These are phyloP conservation scores for Phragmatobia fuliginosa DNA, from an alignment of 2,888 invertebrate genomes.

Conservation along the genomic window DNA sequence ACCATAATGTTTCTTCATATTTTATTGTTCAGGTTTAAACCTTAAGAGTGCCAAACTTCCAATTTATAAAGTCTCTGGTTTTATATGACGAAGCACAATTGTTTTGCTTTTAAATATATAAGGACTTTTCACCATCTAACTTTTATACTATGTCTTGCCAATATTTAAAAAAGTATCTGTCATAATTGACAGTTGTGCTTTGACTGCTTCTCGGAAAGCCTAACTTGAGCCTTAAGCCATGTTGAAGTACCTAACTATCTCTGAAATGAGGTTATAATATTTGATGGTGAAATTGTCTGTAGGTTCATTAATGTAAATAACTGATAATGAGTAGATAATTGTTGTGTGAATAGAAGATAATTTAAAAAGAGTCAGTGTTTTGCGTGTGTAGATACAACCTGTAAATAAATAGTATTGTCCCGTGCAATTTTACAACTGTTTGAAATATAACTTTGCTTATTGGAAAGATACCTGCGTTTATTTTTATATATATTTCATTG, in stretches of 20 bases:
- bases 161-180: background rate
- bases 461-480: background rate
- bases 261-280: background rate
- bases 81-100: slow-evolving; percentile 32
- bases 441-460: slow-evolving; percentile 26
- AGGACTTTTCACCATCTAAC: slow-evolving; percentile 31
- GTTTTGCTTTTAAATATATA: slow-evolving; percentile 32
- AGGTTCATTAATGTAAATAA: slow-evolving; percentile 72
- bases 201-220: no score
- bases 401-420: slow-evolving; percentile 48
- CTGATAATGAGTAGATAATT: slow-evolving; percentile 74
- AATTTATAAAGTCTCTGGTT: slow-evolving; percentile 20
- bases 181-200: background rate
- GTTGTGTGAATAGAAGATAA: slow-evolving; percentile 83
- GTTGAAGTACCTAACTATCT: no score
- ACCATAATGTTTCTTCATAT: slow-evolving; percentile 28
- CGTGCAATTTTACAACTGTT: slow-evolving; percentile 43
- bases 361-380: slow-evolving; percentile 77
- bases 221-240: no score
- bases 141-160: background rate
- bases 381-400: slow-evolving; percentile 83
- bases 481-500: background rate
- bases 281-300: slow-evolving; percentile 42
- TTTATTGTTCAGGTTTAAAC: slow-evolving; percentile 46
- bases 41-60: slow-evolving; percentile 49